Evolutionary conservation across 1,140 invertebrate species (phyloP).

Genomic region (Drosophila cardini): DNA sequence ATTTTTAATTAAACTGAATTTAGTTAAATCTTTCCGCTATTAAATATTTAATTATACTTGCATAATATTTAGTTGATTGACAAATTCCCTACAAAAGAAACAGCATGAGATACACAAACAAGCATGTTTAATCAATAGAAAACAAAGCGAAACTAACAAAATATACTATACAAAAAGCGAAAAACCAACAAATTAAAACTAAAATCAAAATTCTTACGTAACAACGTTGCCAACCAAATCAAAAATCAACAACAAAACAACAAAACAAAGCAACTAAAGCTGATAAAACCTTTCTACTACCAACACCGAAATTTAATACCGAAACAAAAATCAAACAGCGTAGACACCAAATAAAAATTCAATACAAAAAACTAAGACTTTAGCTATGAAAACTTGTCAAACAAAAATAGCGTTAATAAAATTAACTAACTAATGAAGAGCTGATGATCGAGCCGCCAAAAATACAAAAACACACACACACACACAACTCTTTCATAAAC

Average conservation of each 20-base stretch:
- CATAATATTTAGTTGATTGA: slow-evolving; percentile 54
- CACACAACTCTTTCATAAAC: not conserved
- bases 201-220: slow-evolving; percentile 65
- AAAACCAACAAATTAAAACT: slow-evolving; percentile 70
- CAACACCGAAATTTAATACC: slow-evolving; percentile 34
- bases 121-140: slow-evolving; percentile 57
- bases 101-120: slow-evolving; percentile 22
- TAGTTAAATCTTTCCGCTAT: not conserved
- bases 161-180: too few relatives aligned
- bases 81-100: slow-evolving; percentile 20
- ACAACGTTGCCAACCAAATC: slow-evolving; percentile 35
- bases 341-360: slow-evolving; percentile 49
- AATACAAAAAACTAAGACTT: slow-evolving; percentile 43
- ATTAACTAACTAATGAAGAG: slow-evolving; percentile 79
- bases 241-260: slow-evolving; percentile 19
- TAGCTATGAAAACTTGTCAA: slow-evolving; percentile 37
- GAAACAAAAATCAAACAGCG: slow-evolving; percentile 40
- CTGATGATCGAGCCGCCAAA: slow-evolving; percentile 60
- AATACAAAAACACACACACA: not conserved
- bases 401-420: slow-evolving; percentile 71
- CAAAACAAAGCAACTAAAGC: slow-evolving; percentile 18
- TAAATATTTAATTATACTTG: slow-evolving; percentile 15
- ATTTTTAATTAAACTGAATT: too few relatives aligned
- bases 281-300: slow-evolving; percentile 61
- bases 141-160: slow-evolving; percentile 37